Conservation (phyloP, 1,140 invertebrate species). For the Trachymyrmex septentrionalis region DNA sequence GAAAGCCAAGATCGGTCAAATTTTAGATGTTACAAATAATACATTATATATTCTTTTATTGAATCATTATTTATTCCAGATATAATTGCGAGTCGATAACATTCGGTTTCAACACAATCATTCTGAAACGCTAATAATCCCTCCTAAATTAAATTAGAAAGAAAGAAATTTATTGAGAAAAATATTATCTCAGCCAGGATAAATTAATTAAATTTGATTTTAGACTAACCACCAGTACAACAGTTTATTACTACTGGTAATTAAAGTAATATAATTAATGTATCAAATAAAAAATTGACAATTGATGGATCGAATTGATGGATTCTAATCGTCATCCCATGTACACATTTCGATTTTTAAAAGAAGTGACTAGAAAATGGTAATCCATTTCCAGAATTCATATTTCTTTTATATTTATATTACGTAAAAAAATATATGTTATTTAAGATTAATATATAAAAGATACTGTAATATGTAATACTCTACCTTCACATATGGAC, state of each 20-base stretch:
- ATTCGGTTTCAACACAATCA: too few species aligned
- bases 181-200: too few species aligned
- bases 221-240: background rate
- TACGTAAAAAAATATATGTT: background rate
- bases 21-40: too few species aligned
- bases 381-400: background rate
- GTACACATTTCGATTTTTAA: background rate
- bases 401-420: background rate
- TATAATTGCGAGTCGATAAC: too few species aligned
- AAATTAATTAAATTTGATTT: background rate
- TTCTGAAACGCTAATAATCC: too few species aligned
- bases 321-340: background rate
- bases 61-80: too few species aligned
- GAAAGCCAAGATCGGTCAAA: too few species aligned
- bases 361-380: background rate
- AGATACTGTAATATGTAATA: too few species aligned
- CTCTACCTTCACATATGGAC: conserved; percentile 96
- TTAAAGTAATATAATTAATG: background rate
- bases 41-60: too few species aligned
- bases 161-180: too few species aligned
- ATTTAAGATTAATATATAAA: background rate
- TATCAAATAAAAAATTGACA: background rate
- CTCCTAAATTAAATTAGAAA: too few species aligned
- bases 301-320: background rate
- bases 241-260: conserved; percentile 14